Conservation (phyloP, 2,797 vertebrate genomes). For the Falco berigora region DNA sequence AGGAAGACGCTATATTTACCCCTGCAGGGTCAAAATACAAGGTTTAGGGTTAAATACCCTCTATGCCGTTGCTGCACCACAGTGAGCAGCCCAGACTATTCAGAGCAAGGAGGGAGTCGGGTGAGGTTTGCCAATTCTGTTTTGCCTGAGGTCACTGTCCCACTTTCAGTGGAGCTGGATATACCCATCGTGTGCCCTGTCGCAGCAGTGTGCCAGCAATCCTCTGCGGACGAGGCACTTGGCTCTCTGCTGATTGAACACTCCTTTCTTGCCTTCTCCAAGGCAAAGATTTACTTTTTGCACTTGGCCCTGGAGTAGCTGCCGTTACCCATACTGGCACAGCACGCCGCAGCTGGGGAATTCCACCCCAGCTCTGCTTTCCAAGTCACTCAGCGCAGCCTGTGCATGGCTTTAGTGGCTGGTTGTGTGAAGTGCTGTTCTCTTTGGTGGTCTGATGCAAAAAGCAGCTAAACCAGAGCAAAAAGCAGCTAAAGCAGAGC, state of each 20-base stretch:
- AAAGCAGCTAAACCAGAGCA: not conserved
- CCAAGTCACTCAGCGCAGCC: not conserved
- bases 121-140: not conserved
- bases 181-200: not conserved
- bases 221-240: conserved; percentile 10
- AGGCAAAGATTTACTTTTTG: conserved; percentile 59
- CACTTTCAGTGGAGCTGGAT: conserved; percentile 7
- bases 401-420: fast-evolving
- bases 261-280: conserved; percentile 8
- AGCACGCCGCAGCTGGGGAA: fast-evolving
- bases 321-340: not conserved
- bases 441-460: not conserved
- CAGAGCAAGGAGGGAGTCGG: not conserved
- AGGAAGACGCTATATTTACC: not conserved
- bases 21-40: not conserved
- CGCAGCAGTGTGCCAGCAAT: not conserved
- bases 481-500: not conserved
- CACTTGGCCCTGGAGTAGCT: not conserved
- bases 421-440: not conserved
- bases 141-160: conserved; percentile 34
- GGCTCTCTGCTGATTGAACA: conserved; percentile 48
- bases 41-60: not conserved
- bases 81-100: not conserved
- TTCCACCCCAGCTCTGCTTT: not conserved
- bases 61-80: not conserved